These are phyloP conservation scores for Tangara arthus DNA, from an alignment of 2,797 vertebrate genomes.

Conservation along the genomic window DNA sequence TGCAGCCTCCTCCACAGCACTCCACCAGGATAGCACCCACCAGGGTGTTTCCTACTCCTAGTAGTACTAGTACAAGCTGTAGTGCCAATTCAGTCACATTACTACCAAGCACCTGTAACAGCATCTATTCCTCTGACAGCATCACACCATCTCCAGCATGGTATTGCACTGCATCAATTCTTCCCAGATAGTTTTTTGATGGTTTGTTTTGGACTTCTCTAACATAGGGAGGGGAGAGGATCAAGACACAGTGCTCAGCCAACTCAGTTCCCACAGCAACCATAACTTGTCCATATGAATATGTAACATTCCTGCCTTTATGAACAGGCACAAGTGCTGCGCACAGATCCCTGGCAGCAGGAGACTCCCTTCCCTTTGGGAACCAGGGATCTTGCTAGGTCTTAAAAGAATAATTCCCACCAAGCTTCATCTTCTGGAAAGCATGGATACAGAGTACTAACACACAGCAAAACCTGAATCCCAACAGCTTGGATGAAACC, in stretches of 20 bases:
- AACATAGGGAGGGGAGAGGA: background rate
- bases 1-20: background rate
- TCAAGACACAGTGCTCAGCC: conserved; percentile 14
- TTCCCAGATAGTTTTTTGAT: background rate
- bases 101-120: background rate
- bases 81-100: background rate
- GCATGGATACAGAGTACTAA: fast-evolving
- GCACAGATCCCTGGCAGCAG: background rate
- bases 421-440: background rate
- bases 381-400: background rate
- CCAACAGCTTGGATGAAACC: background rate
- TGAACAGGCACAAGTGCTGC: background rate
- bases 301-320: background rate
- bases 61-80: background rate
- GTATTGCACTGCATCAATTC: background rate
- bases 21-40: background rate
- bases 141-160: fast-evolving
- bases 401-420: background rate
- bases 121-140: background rate
- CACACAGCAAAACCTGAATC: background rate
- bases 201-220: background rate
- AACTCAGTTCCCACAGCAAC: conserved; percentile 68
- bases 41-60: background rate
- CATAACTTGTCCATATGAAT: conserved; percentile 45
- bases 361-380: background rate